Evolutionary conservation across 2,888 invertebrate species (phyloP).

Genomic region (Morpho helenor): DNA sequence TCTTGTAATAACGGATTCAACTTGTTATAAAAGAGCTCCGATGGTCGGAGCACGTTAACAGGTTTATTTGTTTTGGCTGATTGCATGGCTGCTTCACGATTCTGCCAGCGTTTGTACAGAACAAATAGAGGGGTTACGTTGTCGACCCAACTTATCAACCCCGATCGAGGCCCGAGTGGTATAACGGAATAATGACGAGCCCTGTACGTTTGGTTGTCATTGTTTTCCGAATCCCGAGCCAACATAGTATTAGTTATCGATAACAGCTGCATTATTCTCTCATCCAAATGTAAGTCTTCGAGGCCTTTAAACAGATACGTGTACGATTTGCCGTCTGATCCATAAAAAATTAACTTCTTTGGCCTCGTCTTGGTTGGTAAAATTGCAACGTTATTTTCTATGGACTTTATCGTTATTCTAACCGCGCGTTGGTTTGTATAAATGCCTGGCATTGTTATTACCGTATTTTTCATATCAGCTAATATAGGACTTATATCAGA

Average conservation of each 20-base stretch:
- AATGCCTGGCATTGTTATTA: constrained; percentile 96
- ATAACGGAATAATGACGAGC: constrained; percentile 98
- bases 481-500: constrained; percentile 91
- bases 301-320: constrained; percentile 97
- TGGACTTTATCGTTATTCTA: constrained; percentile 86
- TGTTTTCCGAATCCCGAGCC: constrained; percentile 84
- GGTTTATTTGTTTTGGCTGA: constrained; percentile 71
- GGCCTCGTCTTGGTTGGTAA: constrained; percentile 99
- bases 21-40: constrained; percentile 94
- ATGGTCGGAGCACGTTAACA: constrained; percentile 84
- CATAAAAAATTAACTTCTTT: constrained; percentile 96
- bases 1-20: constrained; percentile 91
- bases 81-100: constrained; percentile 86
- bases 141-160: constrained; percentile 99
- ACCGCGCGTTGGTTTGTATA: constrained; percentile 74
- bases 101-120: constrained; percentile 97
- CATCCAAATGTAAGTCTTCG: constrained; percentile 98
- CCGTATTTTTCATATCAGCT: constrained; percentile 87
- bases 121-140: constrained; percentile 97
- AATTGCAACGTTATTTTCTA: constrained; percentile 92
- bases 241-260: constrained; percentile 97
- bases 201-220: constrained; percentile 82
- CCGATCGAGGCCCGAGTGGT: constrained; percentile 96
- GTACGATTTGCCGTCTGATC: constrained; percentile 95
- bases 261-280: constrained; percentile 98